phyloP scores from a whole-genome alignment of 2,113 vertebrate genomes.

The Dromas ardeola region DNA sequence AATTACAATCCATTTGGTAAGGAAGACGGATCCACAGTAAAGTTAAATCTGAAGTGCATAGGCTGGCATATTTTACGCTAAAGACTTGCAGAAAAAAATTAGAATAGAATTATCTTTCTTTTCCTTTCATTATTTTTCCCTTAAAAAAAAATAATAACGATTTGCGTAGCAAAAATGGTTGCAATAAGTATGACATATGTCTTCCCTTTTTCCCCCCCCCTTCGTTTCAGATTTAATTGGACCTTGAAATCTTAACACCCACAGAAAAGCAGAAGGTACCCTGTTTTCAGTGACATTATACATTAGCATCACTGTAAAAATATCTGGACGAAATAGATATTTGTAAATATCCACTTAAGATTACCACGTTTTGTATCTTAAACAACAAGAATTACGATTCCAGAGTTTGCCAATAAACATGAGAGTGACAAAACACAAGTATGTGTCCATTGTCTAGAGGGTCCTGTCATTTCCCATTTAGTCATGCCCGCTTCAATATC shows the following conservation, averaged over 20 bases:
- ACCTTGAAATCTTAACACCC: neutral
- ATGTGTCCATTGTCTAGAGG: neutral
- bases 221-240: neutral
- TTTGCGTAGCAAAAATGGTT: neutral
- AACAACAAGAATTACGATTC: neutral
- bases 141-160: neutral
- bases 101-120: neutral
- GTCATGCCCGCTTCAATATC: neutral
- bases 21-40: neutral
- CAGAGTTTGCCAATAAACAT: neutral
- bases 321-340: neutral
- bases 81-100: neutral
- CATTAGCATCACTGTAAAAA: neutral
- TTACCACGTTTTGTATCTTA: neutral
- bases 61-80: neutral
- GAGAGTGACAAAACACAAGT: neutral
- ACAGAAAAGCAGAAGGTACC: neutral
- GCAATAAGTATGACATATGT: neutral
- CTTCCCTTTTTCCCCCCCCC: neutral
- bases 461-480: neutral
- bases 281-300: neutral
- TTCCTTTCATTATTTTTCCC: neutral
- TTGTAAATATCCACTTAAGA: neutral
- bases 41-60: neutral
- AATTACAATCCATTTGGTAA: conserved; percentile 34